phyloP scores from a whole-genome alignment of 2,888 invertebrate genomes.

The Pediacus dermestoides region DNA sequence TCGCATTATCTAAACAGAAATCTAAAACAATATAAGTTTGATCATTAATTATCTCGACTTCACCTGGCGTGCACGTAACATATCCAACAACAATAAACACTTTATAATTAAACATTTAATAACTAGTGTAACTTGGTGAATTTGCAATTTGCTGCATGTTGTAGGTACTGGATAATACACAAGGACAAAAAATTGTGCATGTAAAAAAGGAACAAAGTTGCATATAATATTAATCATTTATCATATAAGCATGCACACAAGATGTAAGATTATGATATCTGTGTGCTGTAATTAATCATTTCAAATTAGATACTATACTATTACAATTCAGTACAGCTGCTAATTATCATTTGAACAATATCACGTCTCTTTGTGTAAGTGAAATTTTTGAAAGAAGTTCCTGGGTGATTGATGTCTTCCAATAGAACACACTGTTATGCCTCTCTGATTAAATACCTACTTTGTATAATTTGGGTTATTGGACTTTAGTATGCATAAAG shows the following conservation, averaged over 20 bases:
- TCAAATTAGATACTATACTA: conserved; percentile 42
- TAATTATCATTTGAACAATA: conserved; percentile 42
- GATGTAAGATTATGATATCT: conserved; percentile 24
- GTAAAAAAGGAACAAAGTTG: conserved; percentile 2
- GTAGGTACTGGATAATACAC: background rate
- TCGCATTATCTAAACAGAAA: conserved; percentile 28
- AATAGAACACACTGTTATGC: too few relatives aligned
- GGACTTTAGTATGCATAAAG: too few relatives aligned
- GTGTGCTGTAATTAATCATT: conserved; percentile 40
- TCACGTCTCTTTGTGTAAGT: conserved; percentile 31
- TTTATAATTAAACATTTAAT: conserved; percentile 25
- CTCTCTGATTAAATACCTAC: too few relatives aligned
- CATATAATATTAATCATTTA: conserved; percentile 12
- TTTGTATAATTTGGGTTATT: too few relatives aligned
- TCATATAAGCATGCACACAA: conserved; percentile 8
- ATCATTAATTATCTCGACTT: conserved; percentile 30
- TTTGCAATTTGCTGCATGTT: conserved; percentile 16
- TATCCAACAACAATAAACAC: conserved; percentile 20
- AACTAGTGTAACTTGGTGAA: conserved; percentile 18
- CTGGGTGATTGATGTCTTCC: conserved; percentile 6
- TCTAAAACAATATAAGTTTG: conserved; percentile 29
- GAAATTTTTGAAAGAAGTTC: conserved; percentile 3
- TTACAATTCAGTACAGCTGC: conserved; percentile 36
- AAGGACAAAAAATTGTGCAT: conserved; percentile 5
- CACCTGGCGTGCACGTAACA: conserved; percentile 28